Evolutionary conservation across 2,113 vertebrate species (phyloP), one percentile per base, ranked within the genome.

Genomic region (Arothron firmamentum): DNA sequence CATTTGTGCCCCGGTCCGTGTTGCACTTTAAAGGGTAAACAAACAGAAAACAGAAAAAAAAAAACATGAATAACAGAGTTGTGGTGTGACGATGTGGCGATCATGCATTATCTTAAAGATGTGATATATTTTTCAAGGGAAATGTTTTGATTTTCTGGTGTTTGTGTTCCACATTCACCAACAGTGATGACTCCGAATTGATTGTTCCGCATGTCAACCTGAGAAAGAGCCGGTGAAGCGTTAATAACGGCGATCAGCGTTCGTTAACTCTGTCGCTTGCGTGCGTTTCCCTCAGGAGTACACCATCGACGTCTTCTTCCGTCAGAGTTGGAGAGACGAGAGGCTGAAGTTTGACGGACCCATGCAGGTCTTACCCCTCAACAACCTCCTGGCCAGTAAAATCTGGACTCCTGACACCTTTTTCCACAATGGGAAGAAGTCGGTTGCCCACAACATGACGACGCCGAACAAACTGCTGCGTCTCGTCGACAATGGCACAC

Each of bases 381-480:
- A 93, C 83, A 93, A 93, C 81, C 90, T 93, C 23, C 79, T 93
- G 61, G 92, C 91, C 71, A 92, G 91, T 74, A 92, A 92, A 67
- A 92, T 93, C 74, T 93, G 92, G 92, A 93, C 92, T n/a, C 92
- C 92, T 1, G 92, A 93, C 53, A 93, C 92, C 5, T 93, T 93
- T 67, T 93, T 93, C 68, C 91, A 93, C 84, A 93, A 93, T 3
- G 91, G 92, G 7, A 93, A 93, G 84, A 93, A 93, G 68, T 93
- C 92, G 0, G 91, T 93, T 61, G 92, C 92, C 28, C 92, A 93
- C 83, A 93, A 93, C 75, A 93, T 93, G 91, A 93, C 92, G 1
- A 93, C 91, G 5, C 92, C 92, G 0, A 93, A 93, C 87, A 93
- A 93, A 67, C 89, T 93, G 15, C 84, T 93, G 1, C 83, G 92